Base-by-base conservation (phyloP, 1,140 invertebrate species). In the Scaptomyza hsui region DNA sequence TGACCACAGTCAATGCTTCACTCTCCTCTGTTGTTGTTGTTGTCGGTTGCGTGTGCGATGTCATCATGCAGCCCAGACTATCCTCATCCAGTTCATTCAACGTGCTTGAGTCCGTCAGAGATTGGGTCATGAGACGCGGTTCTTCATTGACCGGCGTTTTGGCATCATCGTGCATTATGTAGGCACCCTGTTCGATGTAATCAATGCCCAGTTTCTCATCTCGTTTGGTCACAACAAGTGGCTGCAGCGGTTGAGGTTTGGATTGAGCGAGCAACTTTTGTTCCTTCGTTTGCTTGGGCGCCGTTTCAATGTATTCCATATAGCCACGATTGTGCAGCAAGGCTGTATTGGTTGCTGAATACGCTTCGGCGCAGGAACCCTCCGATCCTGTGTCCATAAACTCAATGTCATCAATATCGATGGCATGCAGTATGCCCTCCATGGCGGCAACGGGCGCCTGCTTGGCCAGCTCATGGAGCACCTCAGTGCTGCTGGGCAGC, bases 381-480 rank as follows among this genome's bases (percentile, higher is more conserved):
- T 94, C 94, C 0, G 94, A 94, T 1, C 95, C 94, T 0, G 94
- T 95, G 74, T 96, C 95, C 94, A 96, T 95, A 67, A 94, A 96
- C 78, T 95, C 95, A 51, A 96, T 95, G 68, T 91, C 92, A 52
- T 91, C 91, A 4, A 91, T 89, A 16, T 90, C 90, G 4, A 51
- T 92, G 79, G 64, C 92, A 78, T 65, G 92, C 53, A 82, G 75
- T 74, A 79, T 90, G 62, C 89, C 75, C 26, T 78, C 61, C 89
- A 86, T 86, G 45, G 74, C 88, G 16, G 77, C 88, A 71, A 76
- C 82, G n/a, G 70, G 79, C 62, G 78, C 92, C 71, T 61, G 91
- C 4, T 77, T 89, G 83, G 78, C 71, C 56, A 83, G 0, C 45
- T 90, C 75, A 2, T 83, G 65, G 13, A 86, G 71, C 2, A 89